These are phyloP conservation scores for Thermophis baileyi DNA, from an alignment of 2,113 vertebrate species.

Conservation along the genomic window DNA sequence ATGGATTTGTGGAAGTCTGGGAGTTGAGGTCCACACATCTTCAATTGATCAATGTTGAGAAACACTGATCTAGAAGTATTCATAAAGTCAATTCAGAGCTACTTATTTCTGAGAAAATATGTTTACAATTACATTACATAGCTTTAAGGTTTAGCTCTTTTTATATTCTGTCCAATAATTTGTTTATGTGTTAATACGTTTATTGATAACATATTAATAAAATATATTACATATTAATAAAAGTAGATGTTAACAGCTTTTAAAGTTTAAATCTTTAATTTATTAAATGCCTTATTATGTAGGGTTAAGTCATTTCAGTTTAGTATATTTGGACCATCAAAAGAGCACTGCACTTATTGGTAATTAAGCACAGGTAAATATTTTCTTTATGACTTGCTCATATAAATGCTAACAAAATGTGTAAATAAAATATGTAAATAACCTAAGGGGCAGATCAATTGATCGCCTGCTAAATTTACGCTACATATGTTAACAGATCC, in stretches of 20 bases:
- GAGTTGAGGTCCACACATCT: too few species aligned
- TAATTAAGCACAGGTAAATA: neutral
- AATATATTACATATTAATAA: too few species aligned
- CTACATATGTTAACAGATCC: neutral
- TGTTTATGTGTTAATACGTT: too few species aligned
- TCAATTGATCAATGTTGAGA: too few species aligned
- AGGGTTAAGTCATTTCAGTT: neutral
- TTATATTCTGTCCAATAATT: too few species aligned
- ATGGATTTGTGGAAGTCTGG: too few species aligned
- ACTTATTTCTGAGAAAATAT: neutral
- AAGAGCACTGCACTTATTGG: neutral
- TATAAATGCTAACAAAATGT: neutral
- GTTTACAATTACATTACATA: neutral
- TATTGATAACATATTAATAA: too few species aligned
- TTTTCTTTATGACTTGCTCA: neutral
- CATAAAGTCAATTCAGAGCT: too few species aligned
- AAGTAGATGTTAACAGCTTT: too few species aligned
- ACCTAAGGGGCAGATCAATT: neutral
- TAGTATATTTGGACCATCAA: neutral
- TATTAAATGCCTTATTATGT: too few species aligned
- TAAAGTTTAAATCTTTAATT: too few species aligned
- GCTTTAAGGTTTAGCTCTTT: neutral
- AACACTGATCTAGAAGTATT: neutral
- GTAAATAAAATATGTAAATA: neutral
- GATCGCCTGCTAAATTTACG: neutral